Base-by-base conservation (phyloP, 2,113 vertebrate genomes). In the Phasianus colchicus region DNA sequence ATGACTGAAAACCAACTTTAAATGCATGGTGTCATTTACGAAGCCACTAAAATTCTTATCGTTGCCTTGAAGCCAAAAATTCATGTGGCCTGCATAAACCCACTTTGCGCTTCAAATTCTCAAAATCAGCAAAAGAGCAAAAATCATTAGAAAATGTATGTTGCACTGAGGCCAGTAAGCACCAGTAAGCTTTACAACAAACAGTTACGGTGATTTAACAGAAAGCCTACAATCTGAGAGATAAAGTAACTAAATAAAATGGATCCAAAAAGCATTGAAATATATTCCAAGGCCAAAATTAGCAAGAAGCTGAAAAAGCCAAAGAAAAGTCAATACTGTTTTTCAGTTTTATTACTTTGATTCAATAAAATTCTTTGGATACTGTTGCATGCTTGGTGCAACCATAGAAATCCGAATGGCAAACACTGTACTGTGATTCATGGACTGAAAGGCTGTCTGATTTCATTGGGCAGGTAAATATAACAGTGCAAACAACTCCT, bases 11-110 rank as follows among this genome's bases (percentile, higher is more conserved):
- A 75, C 73, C 78, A 97, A 79, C 87, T 86, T 93, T 77, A 70
- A 88, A 89, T 30, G 14, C 93, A 93, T 29, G 4, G 2, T 74
- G 63, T 48, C 40, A 78, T 55, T 91, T 78, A 79, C 6, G 47
- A 89, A 92, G 64, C 78, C 89, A 93, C 92, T 97, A 95, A 97
- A 96, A 93, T 96, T 96, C 67, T 92, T 90, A 93, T 70, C 77
- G 34, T 79, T 87, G 54, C 21, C 86, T 67, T 57, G 19, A 94
- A 97, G 94, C 66, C 82, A 82, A 73, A 90, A 90, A 97, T 93
- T 96, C 89, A 58, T 38, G 65, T 88, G 90, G 92, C 91, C 79
- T 92, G 87, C 61, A 71, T 96, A 88, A 55, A 81, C n/a, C 54
- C 55, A 47, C 43, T 79, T 60, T 52, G 65, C 5, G 38, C 73